A percentile compares a stretch with the other conserved stretches of the same genome.
Evolutionary conservation across 2,113 vertebrate genomes (phyloP).

Genomic region (Reinhardtius hippoglossoides): DNA sequence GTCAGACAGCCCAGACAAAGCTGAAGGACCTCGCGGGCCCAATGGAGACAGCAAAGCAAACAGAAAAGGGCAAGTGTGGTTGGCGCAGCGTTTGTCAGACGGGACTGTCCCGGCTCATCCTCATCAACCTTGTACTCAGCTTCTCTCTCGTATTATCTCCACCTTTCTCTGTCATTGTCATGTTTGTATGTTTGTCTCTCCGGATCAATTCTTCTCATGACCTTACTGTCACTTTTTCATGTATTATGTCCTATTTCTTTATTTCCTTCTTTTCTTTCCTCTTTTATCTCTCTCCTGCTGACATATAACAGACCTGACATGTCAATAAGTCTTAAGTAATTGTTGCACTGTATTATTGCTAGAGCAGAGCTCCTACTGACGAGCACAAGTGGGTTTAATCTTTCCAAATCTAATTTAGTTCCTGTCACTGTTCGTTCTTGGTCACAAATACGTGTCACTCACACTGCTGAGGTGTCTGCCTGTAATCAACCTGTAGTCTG

Average conservation of each 20-base stretch:
- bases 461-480: conserved; percentile 16
- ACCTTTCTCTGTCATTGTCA: neutral
- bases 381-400: neutral
- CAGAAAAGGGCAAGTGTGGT: conserved; percentile 60
- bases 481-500: conserved; percentile 42
- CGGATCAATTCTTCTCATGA: neutral
- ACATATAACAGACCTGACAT: neutral
- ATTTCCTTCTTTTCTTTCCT: neutral
- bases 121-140: conserved; percentile 31
- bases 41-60: conserved; percentile 36
- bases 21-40: conserved; percentile 48
- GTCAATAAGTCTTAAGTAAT: too few species aligned
- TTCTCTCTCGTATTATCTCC: neutral
- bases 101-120: conserved; percentile 61
- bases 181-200: neutral
- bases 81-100: conserved; percentile 49
- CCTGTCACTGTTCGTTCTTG: too few species aligned
- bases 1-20: conserved; percentile 51
- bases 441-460: neutral
- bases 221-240: neutral
- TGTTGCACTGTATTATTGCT: too few species aligned
- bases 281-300: neutral
- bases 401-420: neutral
- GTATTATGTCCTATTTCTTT: neutral
- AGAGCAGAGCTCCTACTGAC: too few species aligned